Evolutionary conservation across 2,797 vertebrate species (phyloP).

Genomic region (Liasis olivaceus): DNA sequence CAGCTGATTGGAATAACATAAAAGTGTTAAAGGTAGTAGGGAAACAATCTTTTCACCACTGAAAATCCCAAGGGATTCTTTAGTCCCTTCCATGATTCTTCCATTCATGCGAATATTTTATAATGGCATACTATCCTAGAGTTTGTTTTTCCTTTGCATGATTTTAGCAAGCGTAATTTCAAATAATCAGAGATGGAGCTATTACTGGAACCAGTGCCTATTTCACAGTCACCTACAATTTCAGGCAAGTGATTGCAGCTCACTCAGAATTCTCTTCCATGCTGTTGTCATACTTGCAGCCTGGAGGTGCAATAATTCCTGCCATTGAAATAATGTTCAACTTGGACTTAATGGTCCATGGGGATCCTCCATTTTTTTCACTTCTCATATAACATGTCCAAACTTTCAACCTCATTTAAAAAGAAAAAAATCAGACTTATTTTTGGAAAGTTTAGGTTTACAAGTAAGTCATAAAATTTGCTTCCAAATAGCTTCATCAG

Average conservation of each 20-base stretch:
- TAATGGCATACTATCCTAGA: background rate
- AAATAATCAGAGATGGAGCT: background rate
- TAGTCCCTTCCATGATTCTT: background rate
- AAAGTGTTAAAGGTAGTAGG: background rate
- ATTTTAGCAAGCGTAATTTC: background rate
- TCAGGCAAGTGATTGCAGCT: background rate
- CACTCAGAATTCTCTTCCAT: background rate
- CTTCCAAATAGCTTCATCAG: background rate
- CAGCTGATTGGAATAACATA: background rate
- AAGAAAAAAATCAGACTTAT: background rate
- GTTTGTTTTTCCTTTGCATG: background rate
- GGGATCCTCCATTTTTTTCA: background rate
- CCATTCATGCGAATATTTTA: background rate
- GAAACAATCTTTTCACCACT: background rate
- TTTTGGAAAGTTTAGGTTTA: background rate
- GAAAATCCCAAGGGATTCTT: background rate
- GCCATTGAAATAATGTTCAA: background rate
- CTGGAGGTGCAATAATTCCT: conserved; percentile 1
- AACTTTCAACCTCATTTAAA: background rate
- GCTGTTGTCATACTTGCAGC: background rate
- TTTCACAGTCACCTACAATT: conserved; percentile 1
- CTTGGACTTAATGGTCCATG: background rate
- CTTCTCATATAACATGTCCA: background rate
- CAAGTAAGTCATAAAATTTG: background rate
- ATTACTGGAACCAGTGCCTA: background rate